Evolutionary conservation across 2,113 vertebrate species (phyloP), one percentile per base, ranked within the genome.

Genomic region (Forbesichthys agassizii): DNA sequence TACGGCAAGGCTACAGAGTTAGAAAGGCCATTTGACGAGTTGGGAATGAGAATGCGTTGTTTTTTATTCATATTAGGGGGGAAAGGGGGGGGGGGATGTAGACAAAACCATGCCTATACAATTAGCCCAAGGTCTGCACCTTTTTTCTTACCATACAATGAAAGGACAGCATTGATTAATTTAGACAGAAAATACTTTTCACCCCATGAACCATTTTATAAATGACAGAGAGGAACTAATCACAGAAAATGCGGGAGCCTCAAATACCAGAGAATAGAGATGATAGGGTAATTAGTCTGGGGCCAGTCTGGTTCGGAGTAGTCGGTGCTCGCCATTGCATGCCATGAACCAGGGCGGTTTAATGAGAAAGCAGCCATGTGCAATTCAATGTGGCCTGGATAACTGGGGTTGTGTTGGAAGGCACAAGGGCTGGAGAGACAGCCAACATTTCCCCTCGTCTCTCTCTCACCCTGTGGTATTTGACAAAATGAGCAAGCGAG

Each of bases 281-380:
- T 86, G 87, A 84, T 78, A 79, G 73, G 61, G 71, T 88, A 86
- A 89, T 90, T 89, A 85, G 83, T 84, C 81, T 69, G 75, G 78
- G 68, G 85, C 68, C 73, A 70, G 82, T 16, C 69, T 64, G 79
- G 79, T 84, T 88, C 75, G 52, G 84, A 74, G 80, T 71, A 59
- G 74, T 79, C 16, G 16, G 54, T 16, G 14, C 53, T 18, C 27
- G 27, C 36, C 7, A 8, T 42, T 42, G 36, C 36, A 73, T 46
- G 75, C 80, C 77, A 73, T 74, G 75, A 83, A 84, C 71, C 75
- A 18, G 67, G 60, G 48, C 71, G 69, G 76, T 78, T 82, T 90
- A 76, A 89, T 85, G 83, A 83, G 74, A 81, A 76, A 83, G 70
- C 76, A 64, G 66, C 73, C 85, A 79, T 71, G 71, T 47, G 65